phyloP scores from a whole-genome alignment of 2,888 invertebrate species.

The Parelbella ahira region DNA sequence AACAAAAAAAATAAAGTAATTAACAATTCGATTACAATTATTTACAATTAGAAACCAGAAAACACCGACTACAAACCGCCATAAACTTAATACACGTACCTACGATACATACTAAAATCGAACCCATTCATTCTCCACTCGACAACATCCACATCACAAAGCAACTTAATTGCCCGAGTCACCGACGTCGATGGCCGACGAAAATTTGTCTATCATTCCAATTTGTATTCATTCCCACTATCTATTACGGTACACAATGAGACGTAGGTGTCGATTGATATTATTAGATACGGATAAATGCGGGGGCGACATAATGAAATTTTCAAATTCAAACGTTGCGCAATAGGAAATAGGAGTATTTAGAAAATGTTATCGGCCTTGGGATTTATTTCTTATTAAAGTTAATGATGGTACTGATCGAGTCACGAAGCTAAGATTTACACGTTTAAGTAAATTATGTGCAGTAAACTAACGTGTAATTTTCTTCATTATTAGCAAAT shows the following conservation, averaged over 20 bases:
- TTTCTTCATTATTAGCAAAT: too few relatives aligned
- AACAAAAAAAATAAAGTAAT: too few relatives aligned
- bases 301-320: conserved; percentile 54
- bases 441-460: not conserved
- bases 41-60: too few relatives aligned
- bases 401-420: not conserved
- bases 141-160: conserved; percentile 14
- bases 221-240: conserved; percentile 32
- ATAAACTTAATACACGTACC: too few relatives aligned
- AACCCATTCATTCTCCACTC: conserved; percentile 6
- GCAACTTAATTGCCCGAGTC: conserved; percentile 22
- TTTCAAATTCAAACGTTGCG: conserved; percentile 36
- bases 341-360: conserved; percentile 20
- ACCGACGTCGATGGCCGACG: conserved; percentile 16
- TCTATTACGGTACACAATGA: conserved; percentile 42
- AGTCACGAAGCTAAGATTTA: too few relatives aligned
- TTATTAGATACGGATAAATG: conserved; percentile 49
- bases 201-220: conserved; percentile 36
- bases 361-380: conserved; percentile 9
- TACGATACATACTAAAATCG: too few relatives aligned
- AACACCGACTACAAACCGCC: too few relatives aligned
- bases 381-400: too few relatives aligned
- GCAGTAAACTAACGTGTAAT: too few relatives aligned
- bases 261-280: conserved; percentile 59
- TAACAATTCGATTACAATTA: too few relatives aligned